phyloP scores from a whole-genome alignment of 2,113 vertebrate species.

The Setophaga coronata region DNA sequence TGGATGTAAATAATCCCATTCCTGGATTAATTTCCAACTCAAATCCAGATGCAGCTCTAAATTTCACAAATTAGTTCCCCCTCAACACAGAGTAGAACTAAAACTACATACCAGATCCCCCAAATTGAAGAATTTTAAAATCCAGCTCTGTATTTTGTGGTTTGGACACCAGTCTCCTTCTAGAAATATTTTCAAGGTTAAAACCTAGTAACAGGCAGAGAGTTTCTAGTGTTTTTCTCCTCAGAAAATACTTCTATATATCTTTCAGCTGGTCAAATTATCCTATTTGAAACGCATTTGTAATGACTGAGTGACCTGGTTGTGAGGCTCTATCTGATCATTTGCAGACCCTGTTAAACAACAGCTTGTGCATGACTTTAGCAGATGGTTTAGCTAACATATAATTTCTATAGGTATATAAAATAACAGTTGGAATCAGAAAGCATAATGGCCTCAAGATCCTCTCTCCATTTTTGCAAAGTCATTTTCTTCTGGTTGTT shows the following conservation, averaged over 20 bases:
- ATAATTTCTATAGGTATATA: conserved; percentile 68
- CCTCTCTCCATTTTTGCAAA: conserved; percentile 45
- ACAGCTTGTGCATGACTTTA: conserved; percentile 55
- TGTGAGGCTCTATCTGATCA: conserved; percentile 53
- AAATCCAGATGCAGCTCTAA: conserved; percentile 26
- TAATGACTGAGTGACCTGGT: conserved; percentile 64
- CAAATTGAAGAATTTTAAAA: conserved; percentile 21
- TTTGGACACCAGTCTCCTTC: conserved; percentile 26
- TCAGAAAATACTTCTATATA: conserved; percentile 48
- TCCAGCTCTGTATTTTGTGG: conserved; percentile 14
- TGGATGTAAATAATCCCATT: conserved; percentile 1
- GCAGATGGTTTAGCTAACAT: conserved; percentile 67
- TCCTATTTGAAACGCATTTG: conserved; percentile 43
- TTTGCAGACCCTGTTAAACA: conserved; percentile 66
- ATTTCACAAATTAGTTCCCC: conserved; percentile 11
- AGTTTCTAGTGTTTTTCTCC: conserved; percentile 47
- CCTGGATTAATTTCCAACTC: conserved; percentile 17
- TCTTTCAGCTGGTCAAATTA: conserved; percentile 61
- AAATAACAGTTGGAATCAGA: conserved; percentile 61
- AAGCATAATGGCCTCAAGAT: conserved; percentile 36
- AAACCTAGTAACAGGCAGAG: conserved; percentile 22
- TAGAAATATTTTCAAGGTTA: conserved; percentile 43
- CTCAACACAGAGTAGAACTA: neutral
- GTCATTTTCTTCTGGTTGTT: conserved; percentile 33
- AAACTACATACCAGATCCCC: neutral